Evolutionary conservation across 2,113 vertebrate genomes (phyloP).

Genomic region (Ariopsis seemanni): DNA sequence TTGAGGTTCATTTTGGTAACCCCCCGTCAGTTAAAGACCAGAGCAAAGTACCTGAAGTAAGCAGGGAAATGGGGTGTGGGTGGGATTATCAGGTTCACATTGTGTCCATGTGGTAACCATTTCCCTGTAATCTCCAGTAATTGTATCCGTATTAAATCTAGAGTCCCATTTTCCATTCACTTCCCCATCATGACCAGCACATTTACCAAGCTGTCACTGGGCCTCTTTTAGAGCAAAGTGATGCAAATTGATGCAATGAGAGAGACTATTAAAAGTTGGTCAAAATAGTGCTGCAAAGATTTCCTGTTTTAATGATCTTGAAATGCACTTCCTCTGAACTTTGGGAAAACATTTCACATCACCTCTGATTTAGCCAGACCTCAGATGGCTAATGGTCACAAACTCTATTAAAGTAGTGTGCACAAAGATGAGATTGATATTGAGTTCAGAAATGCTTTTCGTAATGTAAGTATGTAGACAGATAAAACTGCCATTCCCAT

Average conservation of each 20-base stretch:
- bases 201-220: conserved; percentile 65
- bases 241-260: conserved; percentile 81
- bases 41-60: conserved; percentile 78
- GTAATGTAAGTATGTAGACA: background rate
- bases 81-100: conserved; percentile 83
- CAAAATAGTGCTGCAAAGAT: conserved; percentile 75
- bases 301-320: conserved; percentile 51
- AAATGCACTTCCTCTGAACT: conserved; percentile 52
- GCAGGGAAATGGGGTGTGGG: conserved; percentile 73
- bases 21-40: conserved; percentile 63
- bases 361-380: conserved; percentile 12
- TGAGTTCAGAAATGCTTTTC: background rate
- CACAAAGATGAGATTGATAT: background rate
- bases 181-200: conserved; percentile 81
- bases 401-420: background rate
- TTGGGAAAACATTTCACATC: conserved; percentile 39
- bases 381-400: background rate
- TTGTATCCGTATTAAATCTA: conserved; percentile 85
- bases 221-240: conserved; percentile 44
- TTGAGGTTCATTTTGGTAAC: background rate
- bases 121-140: conserved; percentile 85
- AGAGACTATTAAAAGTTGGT: conserved; percentile 85
- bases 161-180: conserved; percentile 85
- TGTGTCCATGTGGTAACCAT: conserved; percentile 87
- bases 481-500: background rate